phyloP scores from a whole-genome alignment of 2,888 invertebrate species.

The Cinara cedri region DNA sequence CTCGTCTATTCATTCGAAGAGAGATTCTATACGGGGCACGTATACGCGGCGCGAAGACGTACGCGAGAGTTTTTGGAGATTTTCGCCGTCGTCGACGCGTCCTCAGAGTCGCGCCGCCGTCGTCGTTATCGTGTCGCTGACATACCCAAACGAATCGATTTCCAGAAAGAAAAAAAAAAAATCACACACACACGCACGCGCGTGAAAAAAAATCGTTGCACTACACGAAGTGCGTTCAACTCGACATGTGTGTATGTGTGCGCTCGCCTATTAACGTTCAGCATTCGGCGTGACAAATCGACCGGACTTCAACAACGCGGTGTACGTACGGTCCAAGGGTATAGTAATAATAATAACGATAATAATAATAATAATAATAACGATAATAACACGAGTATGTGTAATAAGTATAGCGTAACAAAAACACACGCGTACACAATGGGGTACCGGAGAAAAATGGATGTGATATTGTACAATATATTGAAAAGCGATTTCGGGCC shows the following conservation, averaged over 20 bases:
- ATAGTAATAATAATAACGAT: not conserved
- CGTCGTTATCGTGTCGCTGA: not conserved
- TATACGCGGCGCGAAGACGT: too few relatives aligned
- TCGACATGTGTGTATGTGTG: constrained; percentile 1
- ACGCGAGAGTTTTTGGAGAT: not conserved
- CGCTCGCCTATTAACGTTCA: constrained; percentile 1
- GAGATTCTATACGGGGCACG: not conserved
- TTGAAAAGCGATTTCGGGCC: constrained; percentile 14
- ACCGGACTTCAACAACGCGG: not conserved
- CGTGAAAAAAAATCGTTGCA: constrained; percentile 4
- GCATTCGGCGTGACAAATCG: constrained; percentile 54
- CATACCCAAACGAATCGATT: constrained; percentile 50
- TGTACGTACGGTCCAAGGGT: not conserved
- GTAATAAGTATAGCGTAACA: constrained; percentile 4
- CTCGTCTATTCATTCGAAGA: not conserved
- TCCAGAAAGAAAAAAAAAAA: constrained; percentile 26
- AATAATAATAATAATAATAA: constrained; percentile 5
- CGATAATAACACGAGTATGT: not conserved
- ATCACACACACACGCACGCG: constrained; percentile 15
- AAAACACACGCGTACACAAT: constrained; percentile 16
- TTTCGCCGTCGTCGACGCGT: not conserved
- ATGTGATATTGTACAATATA: not conserved
- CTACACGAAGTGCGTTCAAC: constrained; percentile 45
- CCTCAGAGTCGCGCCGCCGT: not conserved
- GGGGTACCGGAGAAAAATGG: constrained; percentile 17